Evolutionary conservation across 2,797 vertebrate species (phyloP).

Genomic region (Galago senegalensis): DNA sequence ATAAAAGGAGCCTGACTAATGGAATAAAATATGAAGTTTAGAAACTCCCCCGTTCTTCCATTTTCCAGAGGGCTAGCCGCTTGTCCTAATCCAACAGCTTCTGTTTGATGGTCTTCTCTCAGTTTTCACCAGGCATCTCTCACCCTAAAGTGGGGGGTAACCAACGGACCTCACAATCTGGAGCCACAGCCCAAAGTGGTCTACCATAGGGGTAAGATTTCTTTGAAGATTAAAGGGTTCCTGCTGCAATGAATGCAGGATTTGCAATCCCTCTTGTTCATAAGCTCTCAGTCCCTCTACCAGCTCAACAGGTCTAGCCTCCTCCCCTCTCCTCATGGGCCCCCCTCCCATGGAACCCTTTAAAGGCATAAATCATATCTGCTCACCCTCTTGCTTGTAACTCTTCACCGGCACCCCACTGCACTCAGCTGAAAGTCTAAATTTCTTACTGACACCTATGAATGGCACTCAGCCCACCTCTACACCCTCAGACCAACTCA

Average conservation of each 20-base stretch:
- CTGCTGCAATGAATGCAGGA: background rate
- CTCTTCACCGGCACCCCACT: background rate
- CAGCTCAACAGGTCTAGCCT: background rate
- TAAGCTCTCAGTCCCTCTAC: background rate
- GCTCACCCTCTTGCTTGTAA: background rate
- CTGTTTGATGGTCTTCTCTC: background rate
- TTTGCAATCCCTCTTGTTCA: background rate
- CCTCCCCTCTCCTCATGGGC: background rate
- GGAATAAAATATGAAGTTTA: background rate
- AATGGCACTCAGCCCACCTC: background rate
- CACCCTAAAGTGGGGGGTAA: background rate
- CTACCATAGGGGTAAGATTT: background rate
- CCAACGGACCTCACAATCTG: no score
- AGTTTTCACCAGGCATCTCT: background rate
- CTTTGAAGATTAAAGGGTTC: background rate
- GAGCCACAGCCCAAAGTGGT: background rate
- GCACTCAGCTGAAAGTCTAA: background rate
- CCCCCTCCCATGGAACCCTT: background rate
- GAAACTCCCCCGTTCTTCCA: background rate
- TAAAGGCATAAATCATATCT: background rate
- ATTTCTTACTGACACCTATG: background rate
- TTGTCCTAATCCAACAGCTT: background rate
- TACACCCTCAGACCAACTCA: background rate
- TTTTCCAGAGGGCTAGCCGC: background rate
- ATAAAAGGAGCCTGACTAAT: background rate